These are phyloP conservation scores for Melopsittacus undulatus DNA, from an alignment of 2,797 vertebrate species.

Conservation along the genomic window DNA sequence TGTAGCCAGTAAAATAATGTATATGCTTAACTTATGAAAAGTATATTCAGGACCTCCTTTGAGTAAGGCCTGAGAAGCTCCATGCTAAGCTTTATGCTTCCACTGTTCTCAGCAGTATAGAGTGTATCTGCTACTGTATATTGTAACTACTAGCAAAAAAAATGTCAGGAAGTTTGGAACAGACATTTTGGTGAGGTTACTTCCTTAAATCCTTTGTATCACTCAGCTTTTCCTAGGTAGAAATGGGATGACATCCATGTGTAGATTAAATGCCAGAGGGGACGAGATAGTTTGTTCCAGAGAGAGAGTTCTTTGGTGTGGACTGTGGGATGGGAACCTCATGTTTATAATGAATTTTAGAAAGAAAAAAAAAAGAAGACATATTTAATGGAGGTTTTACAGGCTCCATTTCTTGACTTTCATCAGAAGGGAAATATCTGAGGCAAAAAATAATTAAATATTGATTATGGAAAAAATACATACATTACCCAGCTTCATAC, in stretches of 20 bases:
- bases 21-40: not conserved
- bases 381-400: not conserved
- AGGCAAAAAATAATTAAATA: not conserved
- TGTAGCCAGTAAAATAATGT: not conserved
- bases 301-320: not conserved
- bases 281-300: not conserved
- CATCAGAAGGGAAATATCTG: not conserved
- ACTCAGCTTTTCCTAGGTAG: not conserved
- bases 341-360: not conserved
- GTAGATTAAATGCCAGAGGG: not conserved
- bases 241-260: not conserved
- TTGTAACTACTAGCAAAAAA: not conserved
- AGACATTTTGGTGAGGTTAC: not conserved
- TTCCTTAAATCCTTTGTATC: not conserved
- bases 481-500: not conserved
- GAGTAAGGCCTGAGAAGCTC: not conserved
- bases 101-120: not conserved
- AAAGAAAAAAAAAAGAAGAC: rapidly evolving
- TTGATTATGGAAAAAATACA: not conserved
- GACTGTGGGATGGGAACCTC: not conserved
- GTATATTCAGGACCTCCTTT: not conserved
- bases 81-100: not conserved
- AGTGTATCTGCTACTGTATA: not conserved
- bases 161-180: not conserved
- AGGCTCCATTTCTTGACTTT: not conserved